Conservation (phyloP, 2,797 vertebrate genomes). For the Fistularia tabacaria region DNA sequence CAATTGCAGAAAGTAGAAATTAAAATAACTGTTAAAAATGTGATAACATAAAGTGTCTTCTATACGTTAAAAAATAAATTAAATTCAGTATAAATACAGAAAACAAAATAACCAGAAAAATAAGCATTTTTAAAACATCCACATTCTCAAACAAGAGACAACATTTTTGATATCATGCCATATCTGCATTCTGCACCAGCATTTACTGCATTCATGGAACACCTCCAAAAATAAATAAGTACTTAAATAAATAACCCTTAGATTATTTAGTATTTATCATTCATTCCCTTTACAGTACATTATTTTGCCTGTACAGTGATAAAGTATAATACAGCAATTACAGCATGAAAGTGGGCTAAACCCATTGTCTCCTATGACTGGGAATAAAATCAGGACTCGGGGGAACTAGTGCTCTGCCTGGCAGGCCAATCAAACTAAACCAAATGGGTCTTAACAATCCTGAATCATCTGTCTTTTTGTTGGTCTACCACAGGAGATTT, state of each 20-base stretch:
- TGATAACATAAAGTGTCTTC: constrained; percentile 46
- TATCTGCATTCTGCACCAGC: constrained; percentile 58
- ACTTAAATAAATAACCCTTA: constrained; percentile 73
- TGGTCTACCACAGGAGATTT: constrained; percentile 34
- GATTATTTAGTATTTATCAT: constrained; percentile 62
- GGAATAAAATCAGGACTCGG: constrained; percentile 12
- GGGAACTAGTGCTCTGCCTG: constrained; percentile 34
- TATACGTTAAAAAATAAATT: constrained; percentile 59
- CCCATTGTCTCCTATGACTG: constrained; percentile 47
- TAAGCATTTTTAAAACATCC: constrained; percentile 54
- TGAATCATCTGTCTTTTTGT: constrained; percentile 23
- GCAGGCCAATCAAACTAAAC: constrained; percentile 36
- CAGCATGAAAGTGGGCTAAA: constrained; percentile 38
- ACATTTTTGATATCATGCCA: constrained; percentile 58
- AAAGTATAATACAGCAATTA: constrained; percentile 65
- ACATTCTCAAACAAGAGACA: constrained; percentile 51
- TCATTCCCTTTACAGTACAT: constrained; percentile 72
- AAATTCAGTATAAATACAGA: constrained; percentile 41
- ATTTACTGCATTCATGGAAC: constrained; percentile 67
- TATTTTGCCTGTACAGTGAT: constrained; percentile 68
- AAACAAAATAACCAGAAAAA: constrained; percentile 59
- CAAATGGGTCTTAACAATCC: constrained; percentile 26
- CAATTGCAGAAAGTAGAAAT: constrained; percentile 40
- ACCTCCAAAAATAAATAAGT: constrained; percentile 69
- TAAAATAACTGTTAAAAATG: constrained; percentile 48